Conservation (phyloP, 2,888 invertebrate genomes). For the Dryocosmus kuriphilus region DNA sequence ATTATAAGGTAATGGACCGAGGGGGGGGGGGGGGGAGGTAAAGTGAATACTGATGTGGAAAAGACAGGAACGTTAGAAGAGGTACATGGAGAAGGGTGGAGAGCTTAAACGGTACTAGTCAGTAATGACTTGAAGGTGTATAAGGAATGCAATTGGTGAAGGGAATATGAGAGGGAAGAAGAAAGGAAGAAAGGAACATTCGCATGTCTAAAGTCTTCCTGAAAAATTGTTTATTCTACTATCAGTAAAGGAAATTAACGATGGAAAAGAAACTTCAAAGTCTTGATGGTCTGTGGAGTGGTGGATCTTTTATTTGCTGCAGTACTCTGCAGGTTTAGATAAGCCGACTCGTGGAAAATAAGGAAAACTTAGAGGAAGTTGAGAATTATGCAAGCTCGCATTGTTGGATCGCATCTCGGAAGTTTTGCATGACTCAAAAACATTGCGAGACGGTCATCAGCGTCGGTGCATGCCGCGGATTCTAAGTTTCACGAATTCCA, state of each 20-base stretch:
- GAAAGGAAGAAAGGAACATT: too few species aligned
- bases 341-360: slow-evolving; percentile 20
- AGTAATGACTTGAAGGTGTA: too few species aligned
- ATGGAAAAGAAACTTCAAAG: background rate
- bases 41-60: too few species aligned
- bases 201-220: too few species aligned
- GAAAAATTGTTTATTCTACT: background rate
- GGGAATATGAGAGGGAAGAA: too few species aligned
- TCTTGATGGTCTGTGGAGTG: background rate
- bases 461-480: slow-evolving; percentile 38
- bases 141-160: too few species aligned
- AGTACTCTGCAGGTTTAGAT: slow-evolving; percentile 14
- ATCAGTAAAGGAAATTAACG: background rate
- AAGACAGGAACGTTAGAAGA: too few species aligned
- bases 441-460: slow-evolving; percentile 48
- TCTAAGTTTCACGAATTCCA: slow-evolving; percentile 54
- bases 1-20: too few species aligned
- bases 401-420: slow-evolving; percentile 31
- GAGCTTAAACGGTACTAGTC: too few species aligned
- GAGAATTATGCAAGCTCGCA: slow-evolving; percentile 28
- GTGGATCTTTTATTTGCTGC: slow-evolving; percentile 9
- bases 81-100: too few species aligned
- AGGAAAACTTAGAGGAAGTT: slow-evolving; percentile 21
- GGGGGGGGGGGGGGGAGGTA: too few species aligned
- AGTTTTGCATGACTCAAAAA: slow-evolving; percentile 52